Conservation (phyloP, 2,113 vertebrate species). For the Osmerus eperlanus region DNA sequence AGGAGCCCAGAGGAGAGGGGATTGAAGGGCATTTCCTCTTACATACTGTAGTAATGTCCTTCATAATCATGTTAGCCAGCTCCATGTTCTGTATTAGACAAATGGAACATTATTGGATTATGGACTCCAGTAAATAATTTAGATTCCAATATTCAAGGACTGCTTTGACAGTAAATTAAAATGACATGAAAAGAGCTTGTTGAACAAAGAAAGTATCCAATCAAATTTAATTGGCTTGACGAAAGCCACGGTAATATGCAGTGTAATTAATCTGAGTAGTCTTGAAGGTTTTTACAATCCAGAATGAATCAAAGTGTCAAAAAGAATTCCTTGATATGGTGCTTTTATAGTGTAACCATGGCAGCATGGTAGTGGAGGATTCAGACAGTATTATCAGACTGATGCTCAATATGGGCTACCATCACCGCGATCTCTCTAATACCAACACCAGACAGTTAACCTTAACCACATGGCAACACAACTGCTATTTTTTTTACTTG, state of each 20-base stretch:
- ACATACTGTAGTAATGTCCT: constrained; percentile 88
- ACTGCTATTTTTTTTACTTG: no score
- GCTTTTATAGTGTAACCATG: constrained; percentile 80
- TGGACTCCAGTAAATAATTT: constrained; percentile 97
- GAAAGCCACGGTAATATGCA: constrained; percentile 95
- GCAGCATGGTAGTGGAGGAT: constrained; percentile 53
- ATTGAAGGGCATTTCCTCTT: constrained; percentile 95
- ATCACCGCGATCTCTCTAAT: no score
- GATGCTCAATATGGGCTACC: no score
- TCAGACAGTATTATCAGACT: no score
- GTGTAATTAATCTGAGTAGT: constrained; percentile 98
- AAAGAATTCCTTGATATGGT: constrained; percentile 84
- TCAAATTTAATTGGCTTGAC: constrained; percentile 99
- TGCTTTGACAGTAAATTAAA: constrained; percentile 99
- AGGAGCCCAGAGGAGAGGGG: no score
- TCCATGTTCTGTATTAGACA: constrained; percentile 88
- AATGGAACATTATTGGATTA: constrained; percentile 98
- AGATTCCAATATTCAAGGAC: constrained; percentile 89
- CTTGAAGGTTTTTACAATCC: constrained; percentile 84
- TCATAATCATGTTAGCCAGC: constrained; percentile 98
- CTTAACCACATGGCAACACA: no score
- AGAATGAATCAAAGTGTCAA: constrained; percentile 93
- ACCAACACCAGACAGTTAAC: no score
- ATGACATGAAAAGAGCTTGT: constrained; percentile 98
- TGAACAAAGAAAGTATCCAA: constrained; percentile 99